Percentiles rank a stretch among this genome's conserved stretches.
Evolutionary conservation across 2,113 vertebrate genomes (phyloP).

Genomic region (Nettapus auritus): DNA sequence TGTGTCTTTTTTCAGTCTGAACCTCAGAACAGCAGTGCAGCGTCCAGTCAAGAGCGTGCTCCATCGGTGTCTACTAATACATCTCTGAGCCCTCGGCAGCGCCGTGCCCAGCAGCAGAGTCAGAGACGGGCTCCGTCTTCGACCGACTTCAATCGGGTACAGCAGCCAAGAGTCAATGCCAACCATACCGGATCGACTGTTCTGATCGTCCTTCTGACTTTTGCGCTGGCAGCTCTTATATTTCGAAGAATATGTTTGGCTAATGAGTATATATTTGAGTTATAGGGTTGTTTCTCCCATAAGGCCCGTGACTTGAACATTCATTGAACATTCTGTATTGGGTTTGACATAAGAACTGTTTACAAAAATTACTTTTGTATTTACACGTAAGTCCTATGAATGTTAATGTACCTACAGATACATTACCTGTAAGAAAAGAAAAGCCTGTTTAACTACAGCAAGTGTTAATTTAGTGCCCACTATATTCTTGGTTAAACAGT

Average conservation of each 20-base stretch:
- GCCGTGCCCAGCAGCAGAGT: constrained; percentile 85
- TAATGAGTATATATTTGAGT: constrained; percentile 93
- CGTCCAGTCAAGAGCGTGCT: constrained; percentile 40
- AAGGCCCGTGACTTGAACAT: constrained; percentile 36
- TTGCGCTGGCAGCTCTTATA: constrained; percentile 92
- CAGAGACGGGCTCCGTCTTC: constrained; percentile 77
- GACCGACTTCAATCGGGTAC: constrained; percentile 72
- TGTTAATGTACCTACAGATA: constrained; percentile 60
- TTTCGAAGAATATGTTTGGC: constrained; percentile 94
- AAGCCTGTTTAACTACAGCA: neutral
- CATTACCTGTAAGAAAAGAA: neutral
- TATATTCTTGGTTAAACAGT: constrained; percentile 2
- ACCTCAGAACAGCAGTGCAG: neutral
- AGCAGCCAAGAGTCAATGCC: constrained; percentile 76
- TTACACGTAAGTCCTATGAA: constrained; percentile 58
- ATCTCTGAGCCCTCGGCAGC: constrained; percentile 88
- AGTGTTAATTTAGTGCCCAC: neutral
- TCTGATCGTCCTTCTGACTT: constrained; percentile 91
- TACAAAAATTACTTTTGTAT: constrained; percentile 79
- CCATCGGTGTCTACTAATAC: constrained; percentile 50
- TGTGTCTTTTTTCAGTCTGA: constrained; percentile 71
- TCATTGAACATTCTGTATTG: constrained; percentile 73
- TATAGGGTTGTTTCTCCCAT: constrained; percentile 77
- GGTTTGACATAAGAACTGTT: constrained; percentile 78
- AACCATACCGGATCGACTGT: constrained; percentile 84